phyloP scores from a whole-genome alignment of 2,888 invertebrate species.

The Adelognathus sp. region DNA sequence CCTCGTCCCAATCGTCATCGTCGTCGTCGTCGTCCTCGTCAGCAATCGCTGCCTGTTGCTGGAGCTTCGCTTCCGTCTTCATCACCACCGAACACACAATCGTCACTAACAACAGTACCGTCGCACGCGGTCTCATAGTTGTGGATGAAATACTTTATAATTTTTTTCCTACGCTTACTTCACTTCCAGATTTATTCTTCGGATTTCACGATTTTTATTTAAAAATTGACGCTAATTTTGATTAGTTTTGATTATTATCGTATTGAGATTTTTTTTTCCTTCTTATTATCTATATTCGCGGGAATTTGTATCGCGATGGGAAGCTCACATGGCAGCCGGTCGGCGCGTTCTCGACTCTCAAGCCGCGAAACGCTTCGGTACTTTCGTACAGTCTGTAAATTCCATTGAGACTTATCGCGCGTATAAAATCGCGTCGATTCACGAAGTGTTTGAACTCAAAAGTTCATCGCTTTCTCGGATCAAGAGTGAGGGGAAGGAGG shows the following conservation, averaged over 20 bases:
- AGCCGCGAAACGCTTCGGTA: slow-evolving; percentile 25
- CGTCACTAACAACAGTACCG: slow-evolving; percentile 67
- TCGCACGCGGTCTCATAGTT: slow-evolving; percentile 73
- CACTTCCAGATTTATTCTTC: no score
- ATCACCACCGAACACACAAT: slow-evolving; percentile 70
- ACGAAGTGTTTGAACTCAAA: not conserved
- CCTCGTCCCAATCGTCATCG: slow-evolving; percentile 82
- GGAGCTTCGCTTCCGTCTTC: slow-evolving; percentile 76
- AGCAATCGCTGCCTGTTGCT: slow-evolving; percentile 74
- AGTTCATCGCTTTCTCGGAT: slow-evolving; percentile 37
- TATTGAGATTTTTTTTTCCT: not conserved
- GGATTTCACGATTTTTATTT: no score
- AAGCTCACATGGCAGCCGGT: slow-evolving; percentile 53
- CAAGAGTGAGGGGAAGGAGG: no score
- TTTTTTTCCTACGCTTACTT: no score
- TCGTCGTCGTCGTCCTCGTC: slow-evolving; percentile 82
- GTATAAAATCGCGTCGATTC: not conserved
- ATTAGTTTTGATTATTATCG: not conserved
- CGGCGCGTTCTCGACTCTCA: slow-evolving; percentile 29
- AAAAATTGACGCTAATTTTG: not conserved
- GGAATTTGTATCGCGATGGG: not conserved
- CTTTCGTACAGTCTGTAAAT: slow-evolving; percentile 13
- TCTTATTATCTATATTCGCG: no score
- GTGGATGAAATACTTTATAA: not conserved
- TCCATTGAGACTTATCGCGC: slow-evolving; percentile 31